Conservation (phyloP, 2,113 vertebrate species). For the Scortum barcoo region DNA sequence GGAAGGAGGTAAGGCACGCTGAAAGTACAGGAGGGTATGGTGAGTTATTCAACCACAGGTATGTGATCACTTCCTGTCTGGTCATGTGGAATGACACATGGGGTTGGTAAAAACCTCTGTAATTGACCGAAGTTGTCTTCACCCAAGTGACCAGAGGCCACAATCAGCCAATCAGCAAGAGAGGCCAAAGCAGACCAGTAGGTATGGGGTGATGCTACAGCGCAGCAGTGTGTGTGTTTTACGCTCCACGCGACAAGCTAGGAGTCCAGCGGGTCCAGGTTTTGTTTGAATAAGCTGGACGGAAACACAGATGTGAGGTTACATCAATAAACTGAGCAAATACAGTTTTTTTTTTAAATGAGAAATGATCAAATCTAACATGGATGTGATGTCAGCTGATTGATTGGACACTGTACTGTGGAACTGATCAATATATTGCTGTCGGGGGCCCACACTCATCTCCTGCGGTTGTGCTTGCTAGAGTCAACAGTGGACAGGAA, state of each 20-base stretch:
- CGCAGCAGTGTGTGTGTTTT: neutral
- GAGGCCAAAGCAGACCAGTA: constrained; percentile 5
- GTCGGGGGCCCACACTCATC: neutral
- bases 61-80: neutral
- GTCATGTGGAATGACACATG: constrained; percentile 24
- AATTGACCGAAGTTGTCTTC: constrained; percentile 56
- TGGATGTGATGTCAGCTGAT: neutral
- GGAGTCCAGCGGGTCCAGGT: constrained; percentile 62
- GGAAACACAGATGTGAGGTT: constrained; percentile 6
- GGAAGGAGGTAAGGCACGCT: neutral
- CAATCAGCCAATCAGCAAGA: constrained; percentile 62
- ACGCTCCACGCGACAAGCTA: neutral
- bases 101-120: neutral
- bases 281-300: constrained; percentile 46
- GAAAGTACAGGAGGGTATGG: neutral
- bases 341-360: neutral
- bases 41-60: neutral
- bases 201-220: too few relatives aligned
- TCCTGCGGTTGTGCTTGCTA: neutral
- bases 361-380: neutral
- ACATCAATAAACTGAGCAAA: neutral
- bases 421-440: neutral
- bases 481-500: constrained; percentile 6
- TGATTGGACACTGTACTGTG: too few relatives aligned
- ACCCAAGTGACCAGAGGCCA: constrained; percentile 36